Percentiles rank a stretch among this genome's conserved stretches.
phyloP scores from a whole-genome alignment of 2,888 invertebrate genomes.

The Arctia plantaginis region DNA sequence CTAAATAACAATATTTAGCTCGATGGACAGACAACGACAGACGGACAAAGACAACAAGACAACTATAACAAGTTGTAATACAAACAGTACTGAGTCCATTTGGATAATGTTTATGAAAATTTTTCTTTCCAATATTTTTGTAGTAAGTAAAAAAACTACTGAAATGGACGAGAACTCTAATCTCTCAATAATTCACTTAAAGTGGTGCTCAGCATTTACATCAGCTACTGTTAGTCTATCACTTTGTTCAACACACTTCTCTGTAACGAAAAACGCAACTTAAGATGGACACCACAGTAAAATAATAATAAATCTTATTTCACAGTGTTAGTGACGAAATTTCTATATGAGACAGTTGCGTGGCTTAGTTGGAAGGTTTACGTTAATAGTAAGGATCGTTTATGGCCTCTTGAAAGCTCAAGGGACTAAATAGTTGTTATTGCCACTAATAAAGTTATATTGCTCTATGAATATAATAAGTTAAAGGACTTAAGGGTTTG shows the following conservation, averaged over 20 bases:
- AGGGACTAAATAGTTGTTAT: constrained; percentile 24
- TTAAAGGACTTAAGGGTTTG: not conserved
- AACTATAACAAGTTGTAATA: no score
- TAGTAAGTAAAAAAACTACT: no score
- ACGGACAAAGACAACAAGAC: no score
- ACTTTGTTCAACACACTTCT: not conserved
- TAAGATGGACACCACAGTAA: not conserved
- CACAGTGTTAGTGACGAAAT: not conserved
- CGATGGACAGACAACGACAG: no score
- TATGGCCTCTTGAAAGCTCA: constrained; percentile 24
- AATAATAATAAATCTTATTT: not conserved
- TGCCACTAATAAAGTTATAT: constrained; percentile 26
- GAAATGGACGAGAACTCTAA: no score
- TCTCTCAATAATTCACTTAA: not conserved
- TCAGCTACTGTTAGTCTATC: not conserved
- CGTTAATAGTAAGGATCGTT: constrained; percentile 19
- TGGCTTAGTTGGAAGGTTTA: not conserved
- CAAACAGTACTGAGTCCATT: no score
- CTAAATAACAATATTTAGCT: no score
- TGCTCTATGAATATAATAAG: constrained; percentile 15
- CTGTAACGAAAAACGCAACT: not conserved
- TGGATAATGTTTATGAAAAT: no score
- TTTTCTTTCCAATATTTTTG: not conserved
- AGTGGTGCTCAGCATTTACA: not conserved
- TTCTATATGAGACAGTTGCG: not conserved